Base-by-base conservation (phyloP, 1,140 invertebrate species). In the Ceratina calcarata region DNA sequence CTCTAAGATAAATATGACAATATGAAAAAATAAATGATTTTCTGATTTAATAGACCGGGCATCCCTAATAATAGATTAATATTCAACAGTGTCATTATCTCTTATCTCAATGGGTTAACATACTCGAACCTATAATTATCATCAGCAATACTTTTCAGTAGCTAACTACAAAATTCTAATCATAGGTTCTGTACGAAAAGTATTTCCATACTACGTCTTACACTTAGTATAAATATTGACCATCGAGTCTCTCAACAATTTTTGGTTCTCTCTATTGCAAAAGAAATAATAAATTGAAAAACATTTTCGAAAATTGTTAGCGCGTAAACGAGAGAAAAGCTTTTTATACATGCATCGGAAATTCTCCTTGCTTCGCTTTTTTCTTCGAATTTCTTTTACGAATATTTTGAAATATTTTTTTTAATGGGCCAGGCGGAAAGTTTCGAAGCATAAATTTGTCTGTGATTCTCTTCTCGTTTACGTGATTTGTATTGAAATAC, bases 401-500 rank as follows among this genome's bases (percentile, higher is more conserved):
- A 20, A 3, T 16, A 1, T 37, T 45, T 22, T 15, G 53, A 55
- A 55, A 10, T 15, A 55, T 32, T 32, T 32, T 32, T 32, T 32
- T 32, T 32, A 32, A 32, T 10, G 16, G 20, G 6, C 22, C 20
- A 1, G 15, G 6, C 20, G 15, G 15, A 49, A 67, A 49, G 7
- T 18, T 51, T 66, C 2, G 37, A 67, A 49, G 20, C 7, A 20
- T 67, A 67, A 10, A 67, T 67, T 45, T 67, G 45, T 67, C 49
- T 67, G n/a, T 22, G 37, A 8, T 67, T 67, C 45, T 51, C 16
- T 67, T 24, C 20, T 51, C n/a, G 37, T 32, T 67, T 51, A 67
- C 65, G 65, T 67, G 37, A 67, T 22, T 67, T 49, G 37, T 32
- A 32, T 32, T 32, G 27, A 32, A 1, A 4, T 32, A 32, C 27